phyloP scores from a whole-genome alignment of 2,113 vertebrate species.

The Myotis davidii region DNA sequence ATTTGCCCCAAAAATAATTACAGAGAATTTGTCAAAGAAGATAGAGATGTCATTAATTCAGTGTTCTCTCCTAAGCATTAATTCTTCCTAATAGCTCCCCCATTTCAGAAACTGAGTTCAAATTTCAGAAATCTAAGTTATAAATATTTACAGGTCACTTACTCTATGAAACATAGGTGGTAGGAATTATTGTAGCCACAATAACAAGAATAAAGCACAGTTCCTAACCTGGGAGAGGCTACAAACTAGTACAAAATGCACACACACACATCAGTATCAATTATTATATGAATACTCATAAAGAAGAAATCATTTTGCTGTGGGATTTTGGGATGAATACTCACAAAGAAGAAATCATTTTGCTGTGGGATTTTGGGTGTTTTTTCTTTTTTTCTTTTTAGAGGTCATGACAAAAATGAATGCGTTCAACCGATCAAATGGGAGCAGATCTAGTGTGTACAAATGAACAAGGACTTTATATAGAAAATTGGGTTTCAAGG shows the following conservation, averaged over 20 bases:
- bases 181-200: background rate
- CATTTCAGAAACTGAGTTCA: background rate
- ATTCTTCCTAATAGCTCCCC: background rate
- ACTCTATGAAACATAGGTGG: background rate
- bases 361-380: background rate
- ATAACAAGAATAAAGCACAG: background rate
- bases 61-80: background rate
- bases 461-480: background rate
- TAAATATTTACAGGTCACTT: background rate
- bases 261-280: background rate
- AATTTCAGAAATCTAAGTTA: background rate
- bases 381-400: background rate
- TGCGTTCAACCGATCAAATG: background rate
- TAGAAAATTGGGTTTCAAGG: background rate
- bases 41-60: conserved; percentile 2
- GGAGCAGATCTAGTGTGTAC: background rate
- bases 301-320: background rate
- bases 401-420: background rate
- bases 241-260: background rate
- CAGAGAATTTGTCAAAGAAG: conserved; percentile 46
- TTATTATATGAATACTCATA: background rate
- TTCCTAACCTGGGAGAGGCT: background rate
- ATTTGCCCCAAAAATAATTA: conserved; percentile 39
- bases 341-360: background rate
- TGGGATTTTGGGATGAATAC: background rate